Percentiles rank a stretch among this genome's conserved stretches.
Evolutionary conservation across 2,888 invertebrate species (phyloP).

Genomic region (Macrophya annulata): DNA sequence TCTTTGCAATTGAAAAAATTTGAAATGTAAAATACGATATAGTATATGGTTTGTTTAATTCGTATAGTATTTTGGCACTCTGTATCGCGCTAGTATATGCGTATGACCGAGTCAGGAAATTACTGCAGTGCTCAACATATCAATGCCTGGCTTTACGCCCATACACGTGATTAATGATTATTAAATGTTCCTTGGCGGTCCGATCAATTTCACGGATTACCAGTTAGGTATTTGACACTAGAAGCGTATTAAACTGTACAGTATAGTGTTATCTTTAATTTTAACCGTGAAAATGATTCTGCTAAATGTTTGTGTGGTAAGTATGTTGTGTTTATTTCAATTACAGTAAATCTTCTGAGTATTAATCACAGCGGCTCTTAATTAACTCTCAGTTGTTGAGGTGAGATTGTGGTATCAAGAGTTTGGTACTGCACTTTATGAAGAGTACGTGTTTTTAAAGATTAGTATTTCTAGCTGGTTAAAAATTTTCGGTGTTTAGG

Average conservation of each 20-base stretch:
- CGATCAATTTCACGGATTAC: constrained; percentile 33
- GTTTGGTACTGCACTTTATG: neutral
- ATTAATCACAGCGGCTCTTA: neutral
- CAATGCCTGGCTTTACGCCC: neutral
- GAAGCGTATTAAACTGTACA: neutral
- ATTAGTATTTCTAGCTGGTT: neutral
- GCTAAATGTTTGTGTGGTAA: neutral
- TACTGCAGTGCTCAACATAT: neutral
- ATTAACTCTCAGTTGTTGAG: constrained; percentile 21
- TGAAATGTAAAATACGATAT: neutral
- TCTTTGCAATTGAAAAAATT: neutral
- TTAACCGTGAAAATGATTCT: constrained; percentile 13
- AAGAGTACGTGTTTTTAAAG: neutral
- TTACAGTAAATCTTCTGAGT: neutral
- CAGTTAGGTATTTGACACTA: constrained; percentile 14
- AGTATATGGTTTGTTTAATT: neutral
- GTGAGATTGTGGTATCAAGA: neutral
- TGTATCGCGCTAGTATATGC: neutral
- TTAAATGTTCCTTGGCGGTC: constrained; percentile 8
- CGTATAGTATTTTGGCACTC: neutral
- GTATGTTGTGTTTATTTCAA: constrained; percentile 24
- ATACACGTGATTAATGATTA: constrained; percentile 9
- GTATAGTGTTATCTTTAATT: constrained; percentile 17
- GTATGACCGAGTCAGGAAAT: neutral
- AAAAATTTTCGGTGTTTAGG: neutral